Evolutionary conservation across 2,888 invertebrate species (phyloP).

Genomic region (Apomyelois bistriatella): DNA sequence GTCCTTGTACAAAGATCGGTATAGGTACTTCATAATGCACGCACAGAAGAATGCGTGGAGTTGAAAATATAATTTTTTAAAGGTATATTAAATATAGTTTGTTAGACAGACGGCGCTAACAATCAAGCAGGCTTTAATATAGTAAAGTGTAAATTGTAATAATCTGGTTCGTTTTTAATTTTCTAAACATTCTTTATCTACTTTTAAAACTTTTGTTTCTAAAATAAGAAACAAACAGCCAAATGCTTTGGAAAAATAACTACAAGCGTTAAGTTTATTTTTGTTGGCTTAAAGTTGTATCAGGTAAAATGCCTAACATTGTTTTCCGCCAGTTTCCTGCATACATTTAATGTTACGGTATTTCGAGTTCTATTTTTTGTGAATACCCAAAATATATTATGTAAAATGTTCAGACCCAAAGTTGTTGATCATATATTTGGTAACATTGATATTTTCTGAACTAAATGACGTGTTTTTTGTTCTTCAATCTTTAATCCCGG

Average conservation of each 20-base stretch:
- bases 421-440: too few relatives aligned
- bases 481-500: too few relatives aligned
- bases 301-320: slow-evolving; percentile 9
- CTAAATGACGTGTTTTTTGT: too few relatives aligned
- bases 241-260: slow-evolving; percentile 12
- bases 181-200: not conserved
- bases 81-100: too few relatives aligned
- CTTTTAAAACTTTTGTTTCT: not conserved
- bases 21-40: slow-evolving; percentile 46
- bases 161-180: not conserved
- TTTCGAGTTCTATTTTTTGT: not conserved
- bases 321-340: slow-evolving; percentile 16
- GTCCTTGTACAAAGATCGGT: slow-evolving; percentile 50
- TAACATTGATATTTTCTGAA: too few relatives aligned
- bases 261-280: slow-evolving; percentile 19
- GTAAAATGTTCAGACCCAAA: not conserved
- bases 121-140: too few relatives aligned
- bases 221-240: not conserved
- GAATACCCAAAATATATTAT: not conserved
- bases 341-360: slow-evolving; percentile 11
- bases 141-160: not conserved
- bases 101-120: too few relatives aligned
- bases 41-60: slow-evolving; percentile 49
- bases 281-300: slow-evolving; percentile 18
- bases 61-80: slow-evolving; percentile 19